Evolutionary conservation across 2,888 invertebrate species (phyloP).

Genomic region (Antitype chi): DNA sequence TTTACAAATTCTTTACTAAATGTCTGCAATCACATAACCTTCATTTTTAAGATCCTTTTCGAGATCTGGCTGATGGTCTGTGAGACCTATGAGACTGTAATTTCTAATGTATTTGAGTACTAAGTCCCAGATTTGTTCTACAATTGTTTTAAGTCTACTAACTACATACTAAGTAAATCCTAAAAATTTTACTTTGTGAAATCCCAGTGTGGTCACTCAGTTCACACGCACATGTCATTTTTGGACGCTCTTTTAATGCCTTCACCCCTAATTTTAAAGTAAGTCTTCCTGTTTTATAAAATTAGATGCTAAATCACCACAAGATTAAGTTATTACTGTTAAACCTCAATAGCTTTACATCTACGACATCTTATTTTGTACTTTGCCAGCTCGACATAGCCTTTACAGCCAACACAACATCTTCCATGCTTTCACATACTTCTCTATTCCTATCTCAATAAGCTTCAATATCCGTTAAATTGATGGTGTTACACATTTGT

Average conservation of each 20-base stretch:
- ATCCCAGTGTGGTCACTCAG: too few relatives aligned
- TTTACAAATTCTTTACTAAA: too few relatives aligned
- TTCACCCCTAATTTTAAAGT: neutral
- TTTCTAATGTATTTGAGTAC: too few relatives aligned
- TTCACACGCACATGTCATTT: too few relatives aligned
- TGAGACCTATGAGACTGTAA: too few relatives aligned
- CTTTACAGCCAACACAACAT: neutral
- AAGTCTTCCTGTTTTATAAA: neutral
- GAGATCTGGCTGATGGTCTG: too few relatives aligned
- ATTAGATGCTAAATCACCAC: neutral
- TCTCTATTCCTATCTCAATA: constrained; percentile 14
- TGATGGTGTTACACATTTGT: constrained; percentile 33
- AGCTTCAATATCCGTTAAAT: constrained; percentile 23
- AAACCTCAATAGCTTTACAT: constrained; percentile 11
- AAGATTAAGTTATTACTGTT: neutral
- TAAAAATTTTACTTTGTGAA: too few relatives aligned
- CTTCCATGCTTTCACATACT: neutral
- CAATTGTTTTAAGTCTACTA: too few relatives aligned
- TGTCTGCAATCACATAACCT: too few relatives aligned
- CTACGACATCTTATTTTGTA: constrained; percentile 36
- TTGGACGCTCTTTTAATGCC: neutral
- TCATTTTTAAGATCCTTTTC: too few relatives aligned
- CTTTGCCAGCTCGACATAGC: constrained; percentile 16
- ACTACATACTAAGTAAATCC: too few relatives aligned
- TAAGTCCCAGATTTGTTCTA: too few relatives aligned